Evolutionary conservation across 2,113 vertebrate species (phyloP).

Genomic region (Orcinus orca): DNA sequence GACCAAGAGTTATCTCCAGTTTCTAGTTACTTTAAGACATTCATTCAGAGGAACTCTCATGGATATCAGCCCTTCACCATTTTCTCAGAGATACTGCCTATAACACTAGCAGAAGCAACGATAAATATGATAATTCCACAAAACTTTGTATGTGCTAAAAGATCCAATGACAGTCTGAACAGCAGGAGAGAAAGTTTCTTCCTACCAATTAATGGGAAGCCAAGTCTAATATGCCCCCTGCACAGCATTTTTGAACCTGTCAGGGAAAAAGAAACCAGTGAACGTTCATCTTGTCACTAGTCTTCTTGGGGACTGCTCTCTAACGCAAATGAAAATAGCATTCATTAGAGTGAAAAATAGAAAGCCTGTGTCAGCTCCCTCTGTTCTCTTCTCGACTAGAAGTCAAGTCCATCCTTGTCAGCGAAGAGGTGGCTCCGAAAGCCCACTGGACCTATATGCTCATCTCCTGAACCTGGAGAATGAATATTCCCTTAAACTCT

Average conservation of each 20-base stretch:
- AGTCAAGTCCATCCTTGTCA: background rate
- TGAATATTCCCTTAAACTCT: background rate
- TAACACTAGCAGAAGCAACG: background rate
- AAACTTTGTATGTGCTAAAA: constrained; percentile 69
- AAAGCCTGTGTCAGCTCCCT: background rate
- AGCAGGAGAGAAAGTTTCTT: constrained; percentile 78
- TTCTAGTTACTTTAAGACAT: constrained; percentile 34
- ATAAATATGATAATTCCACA: constrained; percentile 49
- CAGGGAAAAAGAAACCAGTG: constrained; percentile 6
- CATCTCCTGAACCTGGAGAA: background rate
- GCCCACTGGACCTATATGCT: background rate
- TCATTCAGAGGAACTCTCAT: background rate
- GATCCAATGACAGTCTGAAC: constrained; percentile 78
- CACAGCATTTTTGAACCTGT: constrained; percentile 77
- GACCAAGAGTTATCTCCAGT: constrained; percentile 37
- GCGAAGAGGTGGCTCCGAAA: background rate
- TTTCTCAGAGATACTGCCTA: constrained; percentile 62
- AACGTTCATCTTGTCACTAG: constrained; percentile 54
- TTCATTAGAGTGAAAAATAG: constrained; percentile 64
- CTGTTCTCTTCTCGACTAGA: background rate
- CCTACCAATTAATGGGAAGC: constrained; percentile 80
- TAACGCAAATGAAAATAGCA: constrained; percentile 64
- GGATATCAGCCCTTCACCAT: constrained; percentile 49
- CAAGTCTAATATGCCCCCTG: constrained; percentile 82
- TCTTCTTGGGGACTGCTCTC: constrained; percentile 21